These are phyloP conservation scores for Manacus vitellinus DNA, from an alignment of 2,113 vertebrate species.

Conservation along the genomic window DNA sequence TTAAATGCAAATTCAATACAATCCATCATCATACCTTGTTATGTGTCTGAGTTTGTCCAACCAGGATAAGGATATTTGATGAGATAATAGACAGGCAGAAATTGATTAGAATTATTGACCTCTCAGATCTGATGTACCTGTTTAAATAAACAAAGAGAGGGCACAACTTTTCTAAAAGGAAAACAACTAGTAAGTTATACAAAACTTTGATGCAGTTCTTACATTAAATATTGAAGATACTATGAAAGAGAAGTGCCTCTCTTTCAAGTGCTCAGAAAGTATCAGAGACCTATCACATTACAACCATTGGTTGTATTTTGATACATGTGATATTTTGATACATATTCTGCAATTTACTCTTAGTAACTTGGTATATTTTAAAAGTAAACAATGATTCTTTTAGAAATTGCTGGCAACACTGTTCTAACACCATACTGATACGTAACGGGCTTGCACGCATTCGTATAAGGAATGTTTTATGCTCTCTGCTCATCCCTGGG, in stretches of 20 bases:
- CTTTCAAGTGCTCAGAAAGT: background rate
- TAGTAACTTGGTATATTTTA: background rate
- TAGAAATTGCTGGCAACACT: background rate
- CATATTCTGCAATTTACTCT: background rate
- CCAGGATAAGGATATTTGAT: conserved; percentile 96
- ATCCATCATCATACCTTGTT: conserved; percentile 87
- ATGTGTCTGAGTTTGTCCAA: conserved; percentile 98
- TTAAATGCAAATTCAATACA: background rate
- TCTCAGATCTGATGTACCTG: conserved; percentile 96
- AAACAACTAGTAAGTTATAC: background rate
- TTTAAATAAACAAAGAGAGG: conserved; percentile 51
- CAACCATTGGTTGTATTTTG: background rate
- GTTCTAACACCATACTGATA: background rate
- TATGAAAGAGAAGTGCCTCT: background rate
- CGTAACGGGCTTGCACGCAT: background rate
- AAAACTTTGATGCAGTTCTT: background rate
- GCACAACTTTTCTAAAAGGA: background rate
- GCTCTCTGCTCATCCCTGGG: background rate
- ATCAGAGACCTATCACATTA: background rate
- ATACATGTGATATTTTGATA: background rate
- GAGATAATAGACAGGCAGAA: conserved; percentile 99
- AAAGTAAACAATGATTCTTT: background rate
- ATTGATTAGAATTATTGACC: conserved; percentile 98
- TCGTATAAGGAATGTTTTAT: background rate
- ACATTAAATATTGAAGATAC: background rate